Evolutionary conservation across 2,113 vertebrate genomes (phyloP), one percentile per base, ranked within the genome.

Genomic region (Platanista minor): DNA sequence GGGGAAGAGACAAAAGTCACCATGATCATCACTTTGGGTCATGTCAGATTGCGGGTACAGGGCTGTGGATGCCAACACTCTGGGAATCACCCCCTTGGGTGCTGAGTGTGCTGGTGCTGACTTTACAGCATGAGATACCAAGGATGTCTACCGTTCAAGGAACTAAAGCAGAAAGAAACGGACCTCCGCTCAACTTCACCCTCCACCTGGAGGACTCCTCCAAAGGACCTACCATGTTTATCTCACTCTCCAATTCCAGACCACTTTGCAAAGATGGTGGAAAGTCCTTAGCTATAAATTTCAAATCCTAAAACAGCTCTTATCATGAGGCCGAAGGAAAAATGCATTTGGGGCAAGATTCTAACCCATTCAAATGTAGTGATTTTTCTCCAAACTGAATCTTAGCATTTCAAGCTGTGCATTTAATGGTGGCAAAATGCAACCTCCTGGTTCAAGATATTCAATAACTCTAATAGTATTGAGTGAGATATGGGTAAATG

Each of bases 401-500:
- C 85, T 97, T 57, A 87, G 91, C 43, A 64, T 93, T 97, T 97
- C 80, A 97, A 97, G 74, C 64, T 97, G 89, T 97, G 91, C 84
- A 95, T 95, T 97, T 97, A 96, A 59, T 80, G 59, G 64, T 87
- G 80, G 84, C 87, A 90, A 95, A 94, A 97, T 33, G 43, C 90
- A 96, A 86, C 84, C 93, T 97, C 96, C 96, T 96, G 84, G 80
- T 94, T 97, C 87, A 88, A 95, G 66, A 93, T 52, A 96, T 81
- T 95, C 95, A 98, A 96, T 95, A 85, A 93, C 71, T 78, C 89
- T 97, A 97, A 98, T 82, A 87, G 81, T 91, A 96, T 31, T 98
- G 91, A 96, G 87, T 96, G 96, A 97, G 62, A 95, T 66, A 71
- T 18, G 61, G 84, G 81, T 75, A 90, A 95, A 95, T 88, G 91